Conservation (phyloP, 1,140 invertebrate species). For the Formica selysi region DNA sequence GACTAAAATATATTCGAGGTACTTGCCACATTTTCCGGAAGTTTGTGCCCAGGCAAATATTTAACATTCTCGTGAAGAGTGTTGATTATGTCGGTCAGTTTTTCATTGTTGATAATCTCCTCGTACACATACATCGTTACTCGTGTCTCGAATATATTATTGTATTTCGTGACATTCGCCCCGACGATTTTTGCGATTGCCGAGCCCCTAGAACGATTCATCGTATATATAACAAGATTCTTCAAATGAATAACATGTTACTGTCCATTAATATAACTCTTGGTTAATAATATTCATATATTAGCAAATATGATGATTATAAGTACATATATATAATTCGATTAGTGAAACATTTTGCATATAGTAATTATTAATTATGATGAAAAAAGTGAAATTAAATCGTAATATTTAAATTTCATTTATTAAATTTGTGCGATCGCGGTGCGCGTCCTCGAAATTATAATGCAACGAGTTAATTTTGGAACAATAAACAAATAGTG, state of each 20-base stretch:
- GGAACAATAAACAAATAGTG: constrained; percentile 39
- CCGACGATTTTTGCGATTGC: constrained; percentile 93
- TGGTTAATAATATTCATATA: background rate
- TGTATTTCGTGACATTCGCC: constrained; percentile 88
- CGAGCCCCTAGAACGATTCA: constrained; percentile 89
- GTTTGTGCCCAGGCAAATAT: constrained; percentile 91
- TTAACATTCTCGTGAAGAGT: constrained; percentile 93
- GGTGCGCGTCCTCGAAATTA: background rate
- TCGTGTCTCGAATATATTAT: constrained; percentile 88
- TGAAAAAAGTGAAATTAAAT: constrained; percentile 5
- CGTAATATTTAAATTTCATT: background rate
- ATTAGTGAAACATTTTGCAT: background rate
- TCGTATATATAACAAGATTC: constrained; percentile 9
- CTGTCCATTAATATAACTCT: background rate
- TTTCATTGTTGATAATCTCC: constrained; percentile 90
- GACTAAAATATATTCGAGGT: constrained; percentile 14
- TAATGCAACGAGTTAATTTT: constrained; percentile 42
- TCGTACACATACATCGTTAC: constrained; percentile 93
- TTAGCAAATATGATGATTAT: background rate
- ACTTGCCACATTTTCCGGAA: constrained; percentile 89
- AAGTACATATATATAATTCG: background rate
- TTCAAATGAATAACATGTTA: background rate
- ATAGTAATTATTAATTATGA: background rate
- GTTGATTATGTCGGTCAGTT: constrained; percentile 94
- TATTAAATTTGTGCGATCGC: background rate